Evolutionary conservation across 2,888 invertebrate species (phyloP).

Genomic region (Dendrolimus pini): DNA sequence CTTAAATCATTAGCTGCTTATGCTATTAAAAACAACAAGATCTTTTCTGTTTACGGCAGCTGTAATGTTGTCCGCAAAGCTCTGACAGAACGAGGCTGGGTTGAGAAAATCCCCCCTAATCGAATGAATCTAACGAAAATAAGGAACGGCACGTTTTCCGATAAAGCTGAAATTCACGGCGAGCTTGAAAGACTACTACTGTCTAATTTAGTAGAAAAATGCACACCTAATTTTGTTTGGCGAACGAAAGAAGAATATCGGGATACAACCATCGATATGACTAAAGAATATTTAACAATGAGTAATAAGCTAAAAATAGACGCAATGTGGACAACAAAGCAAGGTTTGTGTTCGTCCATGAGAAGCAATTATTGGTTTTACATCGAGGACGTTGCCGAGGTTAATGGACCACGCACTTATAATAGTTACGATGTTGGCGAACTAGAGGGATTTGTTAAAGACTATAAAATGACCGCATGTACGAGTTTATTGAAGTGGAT

Average conservation of each 20-base stretch:
- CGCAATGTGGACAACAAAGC: conserved; percentile 60
- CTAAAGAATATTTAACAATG: conserved; percentile 34
- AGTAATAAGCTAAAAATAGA: conserved; percentile 55
- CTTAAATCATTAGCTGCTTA: conserved; percentile 59
- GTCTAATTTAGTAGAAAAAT: conserved; percentile 56
- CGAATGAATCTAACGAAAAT: conserved; percentile 56
- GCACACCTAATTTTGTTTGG: conserved; percentile 57
- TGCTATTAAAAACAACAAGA: conserved; percentile 70
- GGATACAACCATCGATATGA: conserved; percentile 35
- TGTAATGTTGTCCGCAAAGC: conserved; percentile 75
- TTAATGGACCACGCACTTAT: conserved; percentile 85
- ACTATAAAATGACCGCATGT: conserved; percentile 88
- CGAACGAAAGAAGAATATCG: conserved; percentile 32
- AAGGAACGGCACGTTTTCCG: conserved; percentile 31
- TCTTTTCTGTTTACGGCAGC: conserved; percentile 73
- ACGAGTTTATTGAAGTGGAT: conserved; percentile 82
- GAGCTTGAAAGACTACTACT: conserved; percentile 57
- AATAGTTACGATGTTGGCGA: conserved; percentile 76
- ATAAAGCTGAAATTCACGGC: conserved; percentile 32
- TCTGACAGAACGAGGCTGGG: conserved; percentile 81
- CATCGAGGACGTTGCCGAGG: conserved; percentile 77
- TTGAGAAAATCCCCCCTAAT: conserved; percentile 78
- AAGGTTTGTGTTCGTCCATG: conserved; percentile 71
- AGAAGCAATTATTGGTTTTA: conserved; percentile 80
- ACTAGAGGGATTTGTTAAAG: conserved; percentile 78